phyloP scores from a whole-genome alignment of 2,888 invertebrate species.

The Plebejus anna region DNA sequence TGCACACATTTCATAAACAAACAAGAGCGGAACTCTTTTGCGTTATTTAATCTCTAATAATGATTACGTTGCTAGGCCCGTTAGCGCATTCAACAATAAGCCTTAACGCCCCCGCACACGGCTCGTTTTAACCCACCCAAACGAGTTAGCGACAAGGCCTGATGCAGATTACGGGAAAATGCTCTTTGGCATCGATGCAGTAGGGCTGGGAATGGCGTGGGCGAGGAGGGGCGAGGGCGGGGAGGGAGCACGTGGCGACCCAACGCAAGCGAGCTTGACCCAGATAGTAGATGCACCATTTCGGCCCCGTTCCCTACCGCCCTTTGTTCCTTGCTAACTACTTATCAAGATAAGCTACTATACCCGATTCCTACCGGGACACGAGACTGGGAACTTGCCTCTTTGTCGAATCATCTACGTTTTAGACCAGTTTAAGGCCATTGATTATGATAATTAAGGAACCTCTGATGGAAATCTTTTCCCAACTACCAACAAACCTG shows the following conservation, averaged over 20 bases:
- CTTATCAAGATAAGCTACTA: constrained; percentile 30
- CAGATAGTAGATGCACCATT: constrained; percentile 74
- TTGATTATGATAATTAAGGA: neutral
- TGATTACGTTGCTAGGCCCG: constrained; percentile 29
- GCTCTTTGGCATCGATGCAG: constrained; percentile 40
- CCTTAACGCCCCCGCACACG: constrained; percentile 1
- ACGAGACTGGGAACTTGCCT: neutral
- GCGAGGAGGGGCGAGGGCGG: constrained; percentile 37
- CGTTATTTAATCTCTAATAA: constrained; percentile 30
- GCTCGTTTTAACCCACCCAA: neutral
- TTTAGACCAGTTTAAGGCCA: neutral
- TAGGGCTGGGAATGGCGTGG: constrained; percentile 43
- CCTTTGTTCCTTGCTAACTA: constrained; percentile 43
- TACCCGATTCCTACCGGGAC: neutral
- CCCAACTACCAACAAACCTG: neutral
- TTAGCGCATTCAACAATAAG: neutral
- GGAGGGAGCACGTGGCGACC: constrained; percentile 65
- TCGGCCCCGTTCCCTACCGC: constrained; percentile 61
- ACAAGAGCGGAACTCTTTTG: constrained; percentile 25
- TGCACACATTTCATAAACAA: constrained; percentile 24
- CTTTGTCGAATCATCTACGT: neutral
- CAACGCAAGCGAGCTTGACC: constrained; percentile 73
- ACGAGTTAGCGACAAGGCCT: constrained; percentile 50
- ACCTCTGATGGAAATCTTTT: neutral
- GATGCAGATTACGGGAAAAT: constrained; percentile 36